Conservation (phyloP, 92 coral and sea anemone species). For the Phenganax stokvisi region DNA sequence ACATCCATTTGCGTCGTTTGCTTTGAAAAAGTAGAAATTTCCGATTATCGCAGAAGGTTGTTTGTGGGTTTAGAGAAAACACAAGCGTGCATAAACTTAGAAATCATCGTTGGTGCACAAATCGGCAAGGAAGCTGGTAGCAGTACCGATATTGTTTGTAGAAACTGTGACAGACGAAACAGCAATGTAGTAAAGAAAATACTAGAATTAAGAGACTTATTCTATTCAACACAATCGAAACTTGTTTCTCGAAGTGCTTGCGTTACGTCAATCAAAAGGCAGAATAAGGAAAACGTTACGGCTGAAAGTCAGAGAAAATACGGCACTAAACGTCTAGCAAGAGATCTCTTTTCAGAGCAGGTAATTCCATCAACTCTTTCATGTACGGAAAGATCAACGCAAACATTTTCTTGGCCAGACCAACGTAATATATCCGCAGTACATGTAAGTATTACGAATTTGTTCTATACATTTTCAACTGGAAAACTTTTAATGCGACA, state of each 20-base stretch:
- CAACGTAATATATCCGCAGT: conserved; percentile 36
- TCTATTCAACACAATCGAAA: conserved; percentile 17
- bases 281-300: not conserved
- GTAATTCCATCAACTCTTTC: conserved; percentile 21
- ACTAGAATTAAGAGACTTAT: conserved; percentile 9
- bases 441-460: conserved; percentile 25
- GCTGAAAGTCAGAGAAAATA: not conserved
- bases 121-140: conserved; percentile 10
- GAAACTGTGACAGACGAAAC: conserved; percentile 35
- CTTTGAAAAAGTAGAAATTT: conserved; percentile 14
- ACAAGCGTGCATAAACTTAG: conserved; percentile 33
- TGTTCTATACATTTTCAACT: not conserved
- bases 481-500: not conserved
- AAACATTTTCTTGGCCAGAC: conserved; percentile 42
- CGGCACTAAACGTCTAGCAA: conserved; percentile 9
- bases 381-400: conserved; percentile 32
- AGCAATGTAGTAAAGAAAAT: conserved; percentile 23
- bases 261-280: conserved; percentile 30
- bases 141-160: conserved; percentile 29
- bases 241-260: conserved; percentile 13
- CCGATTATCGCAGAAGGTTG: conserved; percentile 24
- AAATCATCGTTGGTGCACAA: conserved; percentile 30
- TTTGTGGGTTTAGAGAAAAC: conserved; percentile 1
- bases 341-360: conserved; percentile 17
- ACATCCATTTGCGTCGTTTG: not conserved